Evolutionary conservation across 2,113 vertebrate genomes (phyloP), one percentile per base, ranked within the genome.

Genomic region (Pimephales promelas): DNA sequence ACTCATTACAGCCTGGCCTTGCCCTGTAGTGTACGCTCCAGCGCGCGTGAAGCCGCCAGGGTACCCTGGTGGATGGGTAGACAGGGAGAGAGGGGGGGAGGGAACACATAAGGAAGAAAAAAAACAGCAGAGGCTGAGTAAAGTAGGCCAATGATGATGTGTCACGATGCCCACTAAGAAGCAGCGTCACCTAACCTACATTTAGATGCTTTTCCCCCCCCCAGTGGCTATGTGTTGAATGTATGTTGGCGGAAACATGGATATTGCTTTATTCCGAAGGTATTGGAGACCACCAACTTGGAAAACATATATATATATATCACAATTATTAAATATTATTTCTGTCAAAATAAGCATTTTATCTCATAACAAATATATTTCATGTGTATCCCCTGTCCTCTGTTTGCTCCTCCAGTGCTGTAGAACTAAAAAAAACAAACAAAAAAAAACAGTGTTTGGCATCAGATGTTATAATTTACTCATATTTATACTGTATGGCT

Each of bases 1-100:
- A 81, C 78, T 89, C 78, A 78, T 85, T 84, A 79, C 57, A 43
- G 71, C 24, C 73, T 79, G 47, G 18, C 59, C 81, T 64, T 74
- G 57, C 56, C 83, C 81, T n/a, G 34, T 78, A 71, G 87, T 64
- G 45, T 43, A n/a, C 20, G 45, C 75, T 79, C 40, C n/a, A 79
- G 52, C 31, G 52, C 56, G 28, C 18, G 49, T 61, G 34, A 85
- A 82, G 73, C 66, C 71, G 47, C 72, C 36, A 68, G 61, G 54
- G 83, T n/a, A 75, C 76, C 81, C 73, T n/a, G 9, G 49, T 81
- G 62, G 45, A 84, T 81, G 40, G 66, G 52, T 43, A 22, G 81
- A 84, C 62, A 72, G 64, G 24, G 64, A 43, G 57, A n/a, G 36
- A 28, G 56, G 16, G 62, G 72, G 79, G 72, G 76, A 61, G 36